Evolutionary conservation across 2,113 vertebrate species (phyloP), one percentile per base, ranked within the genome.

Genomic region (Neodontobutis hainanensis): DNA sequence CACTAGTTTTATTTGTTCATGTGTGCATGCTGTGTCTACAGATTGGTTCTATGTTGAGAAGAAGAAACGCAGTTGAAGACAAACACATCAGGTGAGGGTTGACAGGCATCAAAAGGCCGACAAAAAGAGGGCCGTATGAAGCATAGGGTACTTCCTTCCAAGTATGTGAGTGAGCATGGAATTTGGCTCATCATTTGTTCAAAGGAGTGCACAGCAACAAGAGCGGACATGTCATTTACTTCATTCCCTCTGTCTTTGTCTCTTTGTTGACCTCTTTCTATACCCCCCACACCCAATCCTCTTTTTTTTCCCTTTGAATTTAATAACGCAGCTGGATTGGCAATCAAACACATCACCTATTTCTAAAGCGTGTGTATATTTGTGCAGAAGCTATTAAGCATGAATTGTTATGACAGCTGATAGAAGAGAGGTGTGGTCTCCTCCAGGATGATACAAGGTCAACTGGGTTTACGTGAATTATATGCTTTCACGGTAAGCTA

Each of bases 161-260:
- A 68, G 79, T 68, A 76, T 35, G 56, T 55, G 46, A 35, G 51
- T 6, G 27, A 35, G 47, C 76, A 68, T 86, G 87, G 87, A 87
- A 88, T 89, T 80, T 76, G 80, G 72, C 77, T 82, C 82, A 87
- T 80, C 78, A 8, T 34, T 56, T 80, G 77, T 87, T 89, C 84
- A 90, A 88, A 88, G 75, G 73, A 83, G 75, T 84, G 61, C 66
- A 71, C 66, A 78, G 47, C 73, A 68, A 78, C 85, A 87, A 81
- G 89, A 71, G 64, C 68, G 79, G 82, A 73, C 89, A 84, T 78
- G 87, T 68, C 61, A 61, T 64, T 50, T 56, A 70, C 32, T 68
- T 46, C 32, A 50, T 53, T 48, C 57, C 50, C 14, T 68, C 35
- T 68, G 10, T 56, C 47, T 73, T 9, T 68, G 48, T 67, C 40